phyloP scores from a whole-genome alignment of 2,888 invertebrate genomes.

The Ophonus ardosiacus region DNA sequence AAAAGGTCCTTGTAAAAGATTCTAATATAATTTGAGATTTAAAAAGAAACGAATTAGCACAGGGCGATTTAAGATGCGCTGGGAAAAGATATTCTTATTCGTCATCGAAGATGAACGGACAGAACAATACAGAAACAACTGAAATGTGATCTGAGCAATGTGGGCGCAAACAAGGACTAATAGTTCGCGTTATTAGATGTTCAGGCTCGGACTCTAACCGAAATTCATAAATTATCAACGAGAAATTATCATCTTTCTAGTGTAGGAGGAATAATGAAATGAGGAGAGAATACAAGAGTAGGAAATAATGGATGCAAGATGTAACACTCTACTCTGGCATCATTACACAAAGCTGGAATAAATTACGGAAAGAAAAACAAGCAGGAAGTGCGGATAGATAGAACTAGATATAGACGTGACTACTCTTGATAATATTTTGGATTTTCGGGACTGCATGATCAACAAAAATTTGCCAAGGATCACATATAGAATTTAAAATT shows the following conservation, averaged over 20 bases:
- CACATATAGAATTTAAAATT: too few relatives aligned
- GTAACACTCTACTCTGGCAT: neutral
- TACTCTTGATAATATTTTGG: too few relatives aligned
- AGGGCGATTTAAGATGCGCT: neutral
- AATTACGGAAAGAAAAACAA: neutral
- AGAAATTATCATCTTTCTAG: constrained; percentile 27
- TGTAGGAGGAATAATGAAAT: constrained; percentile 37
- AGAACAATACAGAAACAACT: constrained; percentile 56
- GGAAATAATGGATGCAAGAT: neutral
- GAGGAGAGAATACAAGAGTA: neutral
- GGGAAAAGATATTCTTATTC: neutral
- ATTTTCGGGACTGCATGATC: too few relatives aligned
- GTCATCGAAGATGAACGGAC: constrained; percentile 29
- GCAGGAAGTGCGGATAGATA: neutral
- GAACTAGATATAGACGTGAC: too few relatives aligned
- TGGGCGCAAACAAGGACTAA: constrained; percentile 60
- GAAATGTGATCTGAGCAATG: constrained; percentile 55
- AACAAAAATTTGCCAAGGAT: too few relatives aligned
- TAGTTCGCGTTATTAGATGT: constrained; percentile 59
- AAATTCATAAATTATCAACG: constrained; percentile 44
- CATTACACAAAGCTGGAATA: neutral
- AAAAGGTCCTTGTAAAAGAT: too few relatives aligned
- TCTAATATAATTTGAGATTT: too few relatives aligned
- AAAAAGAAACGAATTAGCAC: too few relatives aligned
- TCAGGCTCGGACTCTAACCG: constrained; percentile 45